Base-by-base conservation (phyloP, 2,888 invertebrate species). In the Chalcosyrphus nemorum region DNA sequence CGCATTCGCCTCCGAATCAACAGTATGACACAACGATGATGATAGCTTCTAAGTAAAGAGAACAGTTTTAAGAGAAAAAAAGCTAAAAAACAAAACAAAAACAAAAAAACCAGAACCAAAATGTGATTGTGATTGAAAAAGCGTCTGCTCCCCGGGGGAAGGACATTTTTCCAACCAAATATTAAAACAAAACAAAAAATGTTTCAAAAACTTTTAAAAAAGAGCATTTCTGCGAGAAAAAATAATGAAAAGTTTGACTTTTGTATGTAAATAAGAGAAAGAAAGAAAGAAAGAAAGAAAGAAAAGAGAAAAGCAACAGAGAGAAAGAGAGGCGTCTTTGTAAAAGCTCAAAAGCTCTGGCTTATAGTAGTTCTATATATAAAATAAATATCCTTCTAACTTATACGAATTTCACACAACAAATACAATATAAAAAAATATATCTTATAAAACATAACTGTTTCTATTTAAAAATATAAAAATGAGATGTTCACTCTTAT, bases 1-100 rank as follows among this genome's bases (percentile, higher is more conserved):
- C 59, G 90, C 89, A 9, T 88, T 87, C 38, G 86, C 87, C 74
- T 86, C 87, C 19, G 89, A 88, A 65, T 89, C 90, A 47, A 87
- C 88, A 74, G 90, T 90, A 90, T 91, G 91, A 91, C 91, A 88
- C 61, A 88, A 90, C 15, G 91, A 91, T 74, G 91, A 91, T 87
- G 91, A 91, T 87, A 92, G 92, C 89, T 91, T 91, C 87, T 91
- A 91, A 91, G 88, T 87, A 54, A 50, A 68, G 71, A 82, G 29
- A 76, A 45, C 56, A 56, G 65, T 81, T 65, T 63, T 77, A 71
- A 75, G 61, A 81, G 86, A 88, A 86, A 87, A 86, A 86, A 82
- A 71, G 27, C 47, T 1, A 24, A 24, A 70, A 78, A 52, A n/a
- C n/a, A 76, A 19, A 75, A 56, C 50, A 17, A 59, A 71, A 47